These are phyloP conservation scores for Cryptophagus acutangulus DNA, from an alignment of 2,888 invertebrate species.

Conservation along the genomic window DNA sequence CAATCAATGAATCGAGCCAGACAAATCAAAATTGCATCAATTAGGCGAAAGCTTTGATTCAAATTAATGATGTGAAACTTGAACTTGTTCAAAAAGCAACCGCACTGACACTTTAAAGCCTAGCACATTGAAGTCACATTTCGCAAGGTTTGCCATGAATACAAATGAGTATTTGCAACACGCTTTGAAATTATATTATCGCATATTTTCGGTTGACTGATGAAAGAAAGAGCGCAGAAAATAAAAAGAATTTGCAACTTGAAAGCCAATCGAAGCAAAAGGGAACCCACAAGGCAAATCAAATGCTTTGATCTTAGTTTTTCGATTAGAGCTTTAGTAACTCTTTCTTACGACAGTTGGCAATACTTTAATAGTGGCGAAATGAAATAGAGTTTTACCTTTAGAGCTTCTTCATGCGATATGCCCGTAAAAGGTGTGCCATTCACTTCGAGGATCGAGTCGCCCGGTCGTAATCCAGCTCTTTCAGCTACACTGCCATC, in stretches of 20 bases:
- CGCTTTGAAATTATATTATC: conserved; percentile 3
- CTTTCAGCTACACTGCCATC: conserved; percentile 86
- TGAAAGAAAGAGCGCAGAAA: too few species aligned
- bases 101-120: too few species aligned
- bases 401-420: conserved; percentile 87
- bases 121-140: conserved; percentile 2
- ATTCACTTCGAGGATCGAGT: conserved; percentile 92
- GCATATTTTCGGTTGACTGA: not conserved
- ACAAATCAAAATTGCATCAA: too few species aligned
- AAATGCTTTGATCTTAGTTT: not conserved
- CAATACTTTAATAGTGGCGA: conserved; percentile 21
- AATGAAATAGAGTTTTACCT: too few species aligned
- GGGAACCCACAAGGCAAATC: not conserved
- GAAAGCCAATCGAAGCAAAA: too few species aligned
- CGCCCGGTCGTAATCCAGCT: conserved; percentile 83
- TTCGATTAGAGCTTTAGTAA: not conserved
- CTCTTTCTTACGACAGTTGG: too few species aligned
- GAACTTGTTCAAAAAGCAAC: too few species aligned
- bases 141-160: conserved; percentile 15
- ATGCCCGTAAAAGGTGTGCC: conserved; percentile 90
- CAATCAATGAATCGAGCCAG: too few species aligned
- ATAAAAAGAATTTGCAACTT: too few species aligned
- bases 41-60: too few species aligned
- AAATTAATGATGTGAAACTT: too few species aligned
- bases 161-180: conserved; percentile 12